Evolutionary conservation across 2,888 invertebrate genomes (phyloP).

Genomic region (Julus scanicus): DNA sequence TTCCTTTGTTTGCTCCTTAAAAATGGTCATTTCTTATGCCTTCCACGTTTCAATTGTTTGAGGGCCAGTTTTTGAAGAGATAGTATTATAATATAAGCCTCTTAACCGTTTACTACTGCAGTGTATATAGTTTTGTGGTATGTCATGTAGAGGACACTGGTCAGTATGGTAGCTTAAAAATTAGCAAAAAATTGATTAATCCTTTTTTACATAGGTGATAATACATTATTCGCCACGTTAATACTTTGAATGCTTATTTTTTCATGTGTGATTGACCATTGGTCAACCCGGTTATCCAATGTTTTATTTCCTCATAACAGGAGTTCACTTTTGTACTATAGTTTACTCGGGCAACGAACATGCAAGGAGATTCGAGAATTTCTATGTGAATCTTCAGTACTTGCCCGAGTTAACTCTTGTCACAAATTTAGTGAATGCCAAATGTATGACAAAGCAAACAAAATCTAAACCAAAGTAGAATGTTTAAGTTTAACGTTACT

Average conservation of each 20-base stretch:
- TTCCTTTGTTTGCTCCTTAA: background rate
- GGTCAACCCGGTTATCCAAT: background rate
- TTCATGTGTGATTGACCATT: conserved; percentile 14
- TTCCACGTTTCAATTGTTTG: conserved; percentile 22
- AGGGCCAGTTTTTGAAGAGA: conserved; percentile 23
- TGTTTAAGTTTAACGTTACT: conserved; percentile 1
- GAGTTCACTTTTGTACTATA: conserved; percentile 1
- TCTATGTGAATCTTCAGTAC: background rate
- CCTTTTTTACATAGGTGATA: conserved; percentile 31
- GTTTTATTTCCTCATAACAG: background rate
- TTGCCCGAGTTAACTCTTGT: background rate
- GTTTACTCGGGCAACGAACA: background rate
- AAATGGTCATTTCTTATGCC: conserved; percentile 34
- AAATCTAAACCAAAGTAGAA: conserved; percentile 41
- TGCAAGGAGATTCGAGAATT: background rate
- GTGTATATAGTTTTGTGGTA: conserved; percentile 6
- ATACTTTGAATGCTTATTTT: conserved; percentile 11
- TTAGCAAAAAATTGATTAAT: conserved; percentile 32
- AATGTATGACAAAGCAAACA: conserved; percentile 36
- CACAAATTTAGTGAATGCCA: conserved; percentile 23
- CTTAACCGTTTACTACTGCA: conserved; percentile 43
- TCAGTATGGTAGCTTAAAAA: conserved; percentile 44
- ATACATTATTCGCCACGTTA: background rate
- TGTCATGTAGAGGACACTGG: conserved; percentile 20
- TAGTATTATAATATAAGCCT: conserved; percentile 37